Percentiles rank a stretch among this genome's conserved stretches.
These are phyloP conservation scores for Dendrolimus punctatus DNA, from an alignment of 1,140 invertebrate genomes.

Conservation along the genomic window DNA sequence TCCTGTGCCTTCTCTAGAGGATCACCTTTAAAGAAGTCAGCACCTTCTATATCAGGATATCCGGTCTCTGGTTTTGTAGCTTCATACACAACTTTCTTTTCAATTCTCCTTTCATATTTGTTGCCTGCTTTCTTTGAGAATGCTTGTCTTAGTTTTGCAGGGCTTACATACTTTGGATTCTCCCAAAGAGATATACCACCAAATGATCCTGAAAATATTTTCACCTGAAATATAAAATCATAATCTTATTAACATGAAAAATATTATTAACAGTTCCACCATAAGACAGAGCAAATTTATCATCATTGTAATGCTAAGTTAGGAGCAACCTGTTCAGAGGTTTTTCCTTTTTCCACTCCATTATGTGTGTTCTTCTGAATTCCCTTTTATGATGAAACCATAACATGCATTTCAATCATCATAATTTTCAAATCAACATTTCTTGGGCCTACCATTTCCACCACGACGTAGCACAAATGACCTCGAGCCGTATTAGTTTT, in stretches of 20 bases:
- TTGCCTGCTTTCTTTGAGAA: constrained; percentile 79
- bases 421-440: no score
- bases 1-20: constrained; percentile 59
- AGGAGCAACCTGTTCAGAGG: no score
- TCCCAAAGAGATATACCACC: constrained; percentile 93
- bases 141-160: constrained; percentile 84
- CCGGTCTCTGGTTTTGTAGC: constrained; percentile 79
- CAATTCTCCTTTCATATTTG: constrained; percentile 85
- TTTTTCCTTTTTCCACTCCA: no score
- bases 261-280: no score
- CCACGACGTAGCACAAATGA: no score
- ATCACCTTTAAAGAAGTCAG: constrained; percentile 65
- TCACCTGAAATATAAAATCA: constrained; percentile 60
- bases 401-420: no score
- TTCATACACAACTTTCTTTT: constrained; percentile 83
- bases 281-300: no score
- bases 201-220: constrained; percentile 95
- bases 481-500: no score
- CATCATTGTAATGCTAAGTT: no score
- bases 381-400: no score
- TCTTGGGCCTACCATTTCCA: no score
- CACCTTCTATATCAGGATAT: constrained; percentile 74
- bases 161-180: constrained; percentile 94
- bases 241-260: neutral
- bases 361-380: no score